phyloP scores from a whole-genome alignment of 2,113 vertebrate genomes.

The Misgurnus mizolepis region DNA sequence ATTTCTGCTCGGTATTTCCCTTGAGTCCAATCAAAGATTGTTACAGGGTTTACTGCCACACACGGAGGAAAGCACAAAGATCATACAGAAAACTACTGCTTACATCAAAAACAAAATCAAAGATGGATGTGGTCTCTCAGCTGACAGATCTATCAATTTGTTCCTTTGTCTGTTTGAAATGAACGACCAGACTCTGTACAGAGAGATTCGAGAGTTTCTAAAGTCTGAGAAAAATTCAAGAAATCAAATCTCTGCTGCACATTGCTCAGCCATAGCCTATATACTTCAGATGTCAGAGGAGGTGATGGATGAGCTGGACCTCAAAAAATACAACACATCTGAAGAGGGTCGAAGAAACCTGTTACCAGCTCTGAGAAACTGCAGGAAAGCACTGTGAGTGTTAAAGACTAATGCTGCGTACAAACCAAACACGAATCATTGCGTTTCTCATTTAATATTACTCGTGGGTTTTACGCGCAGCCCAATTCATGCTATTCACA shows the following conservation, averaged over 20 bases:
- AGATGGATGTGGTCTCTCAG: slow-evolving; percentile 27
- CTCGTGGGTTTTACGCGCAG: too few relatives aligned
- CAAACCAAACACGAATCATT: too few relatives aligned
- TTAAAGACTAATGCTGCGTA: too few relatives aligned
- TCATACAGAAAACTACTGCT: slow-evolving; percentile 8
- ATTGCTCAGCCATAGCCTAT: slow-evolving; percentile 37
- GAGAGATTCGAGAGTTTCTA: slow-evolving; percentile 21
- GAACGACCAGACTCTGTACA: too few relatives aligned
- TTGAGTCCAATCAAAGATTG: too few relatives aligned
- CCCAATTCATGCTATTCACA: too few relatives aligned
- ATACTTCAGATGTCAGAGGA: slow-evolving; percentile 41
- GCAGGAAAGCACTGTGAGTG: slow-evolving; percentile 38
- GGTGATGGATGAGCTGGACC: slow-evolving; percentile 39
- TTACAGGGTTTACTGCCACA: too few relatives aligned
- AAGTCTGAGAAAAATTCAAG: background rate
- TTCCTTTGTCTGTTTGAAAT: too few relatives aligned
- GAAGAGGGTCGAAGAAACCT: slow-evolving; percentile 32
- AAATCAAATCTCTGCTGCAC: slow-evolving; percentile 24
- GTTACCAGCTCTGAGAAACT: slow-evolving; percentile 41
- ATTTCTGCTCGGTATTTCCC: too few relatives aligned
- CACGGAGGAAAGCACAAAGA: slow-evolving; percentile 13
- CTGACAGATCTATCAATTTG: slow-evolving; percentile 10
- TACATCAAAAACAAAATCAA: slow-evolving; percentile 46
- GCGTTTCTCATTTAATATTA: too few relatives aligned
- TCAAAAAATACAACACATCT: slow-evolving; percentile 29